Evolutionary conservation across 35 echinoderm and acorn worm genomes (phyloP).

Genomic region (Stichopus chloronotus): DNA sequence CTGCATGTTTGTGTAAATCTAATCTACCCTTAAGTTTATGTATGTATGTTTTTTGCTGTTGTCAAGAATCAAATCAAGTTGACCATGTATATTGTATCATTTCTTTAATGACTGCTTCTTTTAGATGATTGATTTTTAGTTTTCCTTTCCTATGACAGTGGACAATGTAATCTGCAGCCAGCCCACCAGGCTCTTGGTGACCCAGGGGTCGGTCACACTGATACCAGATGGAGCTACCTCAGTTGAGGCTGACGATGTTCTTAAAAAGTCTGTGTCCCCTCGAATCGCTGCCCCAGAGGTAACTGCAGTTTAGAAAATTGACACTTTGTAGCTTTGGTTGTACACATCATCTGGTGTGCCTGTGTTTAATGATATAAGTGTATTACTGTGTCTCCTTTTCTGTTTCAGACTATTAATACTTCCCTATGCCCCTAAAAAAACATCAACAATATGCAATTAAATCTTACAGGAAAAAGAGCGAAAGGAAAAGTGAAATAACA

Average conservation of each 20-base stretch:
- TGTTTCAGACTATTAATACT: too few species aligned
- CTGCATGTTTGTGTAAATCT: too few species aligned
- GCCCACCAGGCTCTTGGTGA: background rate
- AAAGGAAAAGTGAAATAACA: too few species aligned
- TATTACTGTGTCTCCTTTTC: too few species aligned
- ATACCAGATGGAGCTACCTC: slow-evolving; percentile 27
- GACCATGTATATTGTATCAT: background rate
- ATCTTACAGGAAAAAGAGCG: too few species aligned
- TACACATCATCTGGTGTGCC: background rate
- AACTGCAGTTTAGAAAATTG: background rate
- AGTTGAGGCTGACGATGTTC: background rate
- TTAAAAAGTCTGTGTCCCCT: background rate
- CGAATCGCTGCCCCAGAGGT: background rate
- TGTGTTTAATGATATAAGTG: too few species aligned
- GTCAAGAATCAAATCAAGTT: background rate
- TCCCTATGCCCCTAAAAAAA: too few species aligned
- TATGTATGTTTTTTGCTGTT: too few species aligned
- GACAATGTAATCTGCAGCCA: background rate
- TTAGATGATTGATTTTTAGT: too few species aligned
- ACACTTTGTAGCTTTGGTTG: too few species aligned
- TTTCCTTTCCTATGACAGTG: background rate
- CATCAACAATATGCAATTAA: too few species aligned
- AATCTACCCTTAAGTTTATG: too few species aligned
- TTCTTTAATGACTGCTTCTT: background rate
- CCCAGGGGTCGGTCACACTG: slow-evolving; percentile 4